Evolutionary conservation across 2,888 invertebrate genomes (phyloP).

Genomic region (Ormyrus rosae): DNA sequence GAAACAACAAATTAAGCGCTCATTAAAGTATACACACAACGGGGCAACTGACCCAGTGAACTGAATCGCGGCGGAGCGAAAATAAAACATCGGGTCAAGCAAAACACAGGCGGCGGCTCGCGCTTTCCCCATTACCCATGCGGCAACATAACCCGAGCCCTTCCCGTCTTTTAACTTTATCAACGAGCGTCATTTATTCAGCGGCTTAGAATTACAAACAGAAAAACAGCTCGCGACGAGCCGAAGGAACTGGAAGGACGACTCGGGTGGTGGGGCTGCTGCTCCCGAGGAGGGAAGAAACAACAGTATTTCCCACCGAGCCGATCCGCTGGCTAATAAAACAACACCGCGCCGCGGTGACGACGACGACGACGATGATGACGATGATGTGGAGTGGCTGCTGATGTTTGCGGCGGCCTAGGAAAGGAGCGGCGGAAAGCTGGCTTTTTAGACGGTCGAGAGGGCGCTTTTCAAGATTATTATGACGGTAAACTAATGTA

Average conservation of each 20-base stretch:
- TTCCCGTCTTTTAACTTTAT: not conserved
- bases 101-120: not conserved
- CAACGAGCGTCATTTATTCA: slow-evolving; percentile 11
- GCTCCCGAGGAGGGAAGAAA: slow-evolving; percentile 25
- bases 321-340: not conserved
- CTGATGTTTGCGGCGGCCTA: no score
- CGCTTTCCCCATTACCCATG: not conserved
- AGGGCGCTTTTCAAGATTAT: no score
- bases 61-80: not conserved
- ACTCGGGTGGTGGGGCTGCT: not conserved
- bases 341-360: slow-evolving; percentile 1
- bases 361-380: no score
- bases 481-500: no score
- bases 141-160: not conserved
- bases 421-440: no score
- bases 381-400: no score
- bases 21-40: no score
- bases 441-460: no score
- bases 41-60: not conserved
- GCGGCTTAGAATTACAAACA: slow-evolving; percentile 44
- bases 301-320: slow-evolving; percentile 8
- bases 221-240: slow-evolving; percentile 47
- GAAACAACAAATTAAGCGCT: no score
- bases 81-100: slow-evolving; percentile 3
- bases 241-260: not conserved